Evolutionary conservation across 2,888 invertebrate genomes (phyloP).

Genomic region (Scotopteryx bipunctaria): DNA sequence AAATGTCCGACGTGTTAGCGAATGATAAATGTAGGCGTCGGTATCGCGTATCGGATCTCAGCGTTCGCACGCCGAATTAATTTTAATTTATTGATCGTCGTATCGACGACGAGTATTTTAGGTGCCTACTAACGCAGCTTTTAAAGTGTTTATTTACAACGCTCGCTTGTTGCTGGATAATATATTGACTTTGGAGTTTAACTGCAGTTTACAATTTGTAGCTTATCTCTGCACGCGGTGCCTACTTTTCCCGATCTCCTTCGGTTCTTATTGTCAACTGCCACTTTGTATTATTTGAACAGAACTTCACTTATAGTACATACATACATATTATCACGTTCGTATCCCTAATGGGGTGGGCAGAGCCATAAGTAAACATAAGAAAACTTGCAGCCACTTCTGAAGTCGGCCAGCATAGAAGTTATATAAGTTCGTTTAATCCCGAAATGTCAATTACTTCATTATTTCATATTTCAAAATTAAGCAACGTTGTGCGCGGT

Average conservation of each 20-base stretch:
- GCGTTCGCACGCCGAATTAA: slow-evolving; percentile 84
- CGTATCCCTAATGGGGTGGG: no score
- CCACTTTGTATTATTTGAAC: slow-evolving; percentile 16
- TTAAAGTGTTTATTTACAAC: slow-evolving; percentile 65
- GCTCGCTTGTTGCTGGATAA: slow-evolving; percentile 48
- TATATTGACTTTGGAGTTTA: slow-evolving; percentile 42
- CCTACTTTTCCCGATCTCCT: slow-evolving; percentile 17
- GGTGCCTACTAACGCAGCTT: slow-evolving; percentile 73
- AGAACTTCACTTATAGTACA: slow-evolving; percentile 4
- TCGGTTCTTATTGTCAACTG: slow-evolving; percentile 15
- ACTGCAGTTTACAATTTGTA: slow-evolving; percentile 30
- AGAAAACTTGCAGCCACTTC: no score
- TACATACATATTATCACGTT: no score
- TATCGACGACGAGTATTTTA: slow-evolving; percentile 79
- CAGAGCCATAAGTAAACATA: no score
- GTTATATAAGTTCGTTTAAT: no score
- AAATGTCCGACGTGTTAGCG: slow-evolving; percentile 82
- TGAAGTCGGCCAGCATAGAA: no score
- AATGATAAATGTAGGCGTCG: slow-evolving; percentile 83
- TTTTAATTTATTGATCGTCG: slow-evolving; percentile 83
- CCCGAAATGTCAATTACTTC: neutral
- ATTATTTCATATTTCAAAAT: no score
- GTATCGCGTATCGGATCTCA: slow-evolving; percentile 82
- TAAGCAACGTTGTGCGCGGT: no score
- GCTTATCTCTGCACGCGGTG: slow-evolving; percentile 26